Evolutionary conservation across 2,888 invertebrate species (phyloP), one percentile per base, ranked within the genome.

Genomic region (Celastrina argiolus): DNA sequence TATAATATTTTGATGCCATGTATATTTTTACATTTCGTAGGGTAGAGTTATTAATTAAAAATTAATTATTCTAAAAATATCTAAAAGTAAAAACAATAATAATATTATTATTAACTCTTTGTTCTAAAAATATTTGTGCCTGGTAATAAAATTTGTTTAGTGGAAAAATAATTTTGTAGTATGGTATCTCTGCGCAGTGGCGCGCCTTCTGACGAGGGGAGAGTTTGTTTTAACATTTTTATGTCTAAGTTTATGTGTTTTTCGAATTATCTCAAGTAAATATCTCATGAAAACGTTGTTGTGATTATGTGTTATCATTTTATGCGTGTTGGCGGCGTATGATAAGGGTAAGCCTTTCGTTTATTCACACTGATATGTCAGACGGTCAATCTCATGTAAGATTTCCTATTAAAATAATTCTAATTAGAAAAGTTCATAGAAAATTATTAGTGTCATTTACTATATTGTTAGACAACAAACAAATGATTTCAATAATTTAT

Each of bases 281-380:
- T 51, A 51, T 51, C 73, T 70, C 75, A 75, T 75, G 78, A 75
- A 79, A 78, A 80, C 79, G 78, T 80, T 83, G 73, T 81, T 81
- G 88, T 89, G 88, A 89, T 88, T 88, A 89, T 88, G 88, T 88
- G 84, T 82, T 81, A 84, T 83, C 82, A 85, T 81, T 81, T 78
- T 77, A 78, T 80, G 84, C 82, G 84, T 80, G 78, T 75, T 76
- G 74, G 81, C 83, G 81, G 81, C 80, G 83, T 82, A 81, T 81
- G 87, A 87, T 88, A 88, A 88, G 83, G 87, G 90, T 90, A 84
- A 88, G 88, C 75, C 79, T 74, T 72, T 74, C 79, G 74, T 83
- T 82, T 80, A 77, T 72, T 68, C 68, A 74, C 71, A 73, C 72
- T 72, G 71, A 74, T 72, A 72, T 80, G 80, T 78, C 81, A 78